These are phyloP conservation scores for Amorpha juglandis DNA, from an alignment of 2,888 invertebrate genomes.

Conservation along the genomic window DNA sequence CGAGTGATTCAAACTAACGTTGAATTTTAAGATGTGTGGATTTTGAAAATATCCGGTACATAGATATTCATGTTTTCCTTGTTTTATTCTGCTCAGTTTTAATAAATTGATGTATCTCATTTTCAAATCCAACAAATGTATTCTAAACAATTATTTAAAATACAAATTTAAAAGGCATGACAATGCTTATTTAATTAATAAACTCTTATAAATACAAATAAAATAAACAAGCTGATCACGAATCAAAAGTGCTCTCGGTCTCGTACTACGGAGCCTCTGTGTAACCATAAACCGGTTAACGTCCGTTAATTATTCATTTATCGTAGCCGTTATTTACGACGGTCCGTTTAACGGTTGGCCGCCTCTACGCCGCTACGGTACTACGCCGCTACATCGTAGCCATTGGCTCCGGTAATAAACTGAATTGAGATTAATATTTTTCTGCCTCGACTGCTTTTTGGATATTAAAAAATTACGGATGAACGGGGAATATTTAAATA, in stretches of 20 bases:
- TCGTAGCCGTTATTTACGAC: conserved; percentile 61
- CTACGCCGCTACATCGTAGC: conserved; percentile 49
- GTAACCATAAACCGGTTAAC: conserved; percentile 58
- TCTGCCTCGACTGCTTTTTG: conserved; percentile 27
- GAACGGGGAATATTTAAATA: conserved; percentile 23
- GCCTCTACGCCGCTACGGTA: conserved; percentile 50
- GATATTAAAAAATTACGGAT: conserved; percentile 23
- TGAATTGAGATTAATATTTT: conserved; percentile 43
- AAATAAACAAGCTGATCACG: conserved; percentile 18
- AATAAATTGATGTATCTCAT: too few species aligned
- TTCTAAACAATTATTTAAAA: not conserved
- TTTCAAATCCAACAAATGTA: too few species aligned
- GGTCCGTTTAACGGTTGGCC: conserved; percentile 55
- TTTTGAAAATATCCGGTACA: too few species aligned
- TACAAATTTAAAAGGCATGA: not conserved
- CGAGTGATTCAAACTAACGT: too few species aligned
- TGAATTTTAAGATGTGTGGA: too few species aligned
- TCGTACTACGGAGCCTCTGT: conserved; percentile 19
- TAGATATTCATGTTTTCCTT: too few species aligned
- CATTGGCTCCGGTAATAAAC: conserved; percentile 45
- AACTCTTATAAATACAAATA: not conserved
- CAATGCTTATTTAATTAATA: not conserved
- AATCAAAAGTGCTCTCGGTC: not conserved
- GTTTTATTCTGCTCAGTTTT: too few species aligned
- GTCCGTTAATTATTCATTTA: conserved; percentile 74